Evolutionary conservation across 2,113 vertebrate species (phyloP).

Genomic region (Tursiops truncatus): DNA sequence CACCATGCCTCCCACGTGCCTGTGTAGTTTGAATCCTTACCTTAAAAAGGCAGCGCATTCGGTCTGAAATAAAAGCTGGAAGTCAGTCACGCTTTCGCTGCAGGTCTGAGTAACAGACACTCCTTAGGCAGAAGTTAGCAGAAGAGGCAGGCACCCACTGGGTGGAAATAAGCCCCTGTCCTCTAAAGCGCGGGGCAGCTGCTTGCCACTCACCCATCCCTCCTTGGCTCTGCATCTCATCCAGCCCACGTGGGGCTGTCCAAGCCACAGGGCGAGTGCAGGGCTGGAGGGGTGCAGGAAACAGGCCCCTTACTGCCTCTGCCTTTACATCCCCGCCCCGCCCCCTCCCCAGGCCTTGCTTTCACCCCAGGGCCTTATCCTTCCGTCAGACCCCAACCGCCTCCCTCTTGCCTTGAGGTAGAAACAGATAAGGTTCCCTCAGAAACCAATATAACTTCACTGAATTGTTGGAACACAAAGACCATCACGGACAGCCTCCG

Average conservation of each 20-base stretch:
- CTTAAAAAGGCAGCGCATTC: neutral
- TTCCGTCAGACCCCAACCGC: neutral
- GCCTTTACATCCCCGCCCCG: too few species aligned
- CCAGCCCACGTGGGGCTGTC: neutral
- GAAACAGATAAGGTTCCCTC: neutral
- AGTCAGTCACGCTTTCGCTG: neutral
- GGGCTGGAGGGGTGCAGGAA: neutral
- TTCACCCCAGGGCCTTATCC: neutral
- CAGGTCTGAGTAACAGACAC: neutral
- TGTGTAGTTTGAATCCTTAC: neutral
- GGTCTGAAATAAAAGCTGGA: neutral
- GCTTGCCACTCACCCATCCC: rapidly evolving
- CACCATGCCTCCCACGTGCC: neutral
- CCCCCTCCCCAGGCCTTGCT: neutral
- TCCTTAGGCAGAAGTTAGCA: neutral
- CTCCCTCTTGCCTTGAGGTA: neutral
- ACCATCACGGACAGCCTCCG: neutral
- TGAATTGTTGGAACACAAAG: neutral
- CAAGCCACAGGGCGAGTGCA: neutral
- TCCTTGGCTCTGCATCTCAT: too few species aligned
- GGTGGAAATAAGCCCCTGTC: neutral
- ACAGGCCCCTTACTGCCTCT: rapidly evolving
- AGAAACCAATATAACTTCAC: neutral
- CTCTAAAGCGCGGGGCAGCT: neutral
- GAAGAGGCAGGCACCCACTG: too few species aligned